Evolutionary conservation across 2,888 invertebrate genomes (phyloP).

Genomic region (Eremobia ochroleuca): DNA sequence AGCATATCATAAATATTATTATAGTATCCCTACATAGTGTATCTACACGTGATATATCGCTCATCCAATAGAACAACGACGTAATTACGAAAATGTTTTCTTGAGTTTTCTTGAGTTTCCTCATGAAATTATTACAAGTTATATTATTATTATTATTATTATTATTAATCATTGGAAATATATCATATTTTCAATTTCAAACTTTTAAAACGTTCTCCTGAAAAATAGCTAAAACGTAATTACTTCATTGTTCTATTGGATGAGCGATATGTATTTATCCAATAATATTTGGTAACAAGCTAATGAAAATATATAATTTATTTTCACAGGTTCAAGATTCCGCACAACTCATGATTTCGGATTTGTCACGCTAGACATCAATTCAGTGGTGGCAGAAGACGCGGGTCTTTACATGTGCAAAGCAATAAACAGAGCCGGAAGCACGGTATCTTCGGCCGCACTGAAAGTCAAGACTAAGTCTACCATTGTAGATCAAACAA

Average conservation of each 20-base stretch:
- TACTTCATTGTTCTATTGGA: too few species aligned
- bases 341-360: constrained; percentile 98
- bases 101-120: too few species aligned
- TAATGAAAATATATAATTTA: neutral
- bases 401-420: constrained; percentile 98
- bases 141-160: too few species aligned
- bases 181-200: too few species aligned
- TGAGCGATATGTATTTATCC: neutral
- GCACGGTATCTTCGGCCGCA: constrained; percentile 97
- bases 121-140: too few species aligned
- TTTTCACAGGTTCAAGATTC: constrained; percentile 94
- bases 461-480: constrained; percentile 96
- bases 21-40: neutral
- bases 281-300: neutral
- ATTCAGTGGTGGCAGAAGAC: constrained; percentile 96
- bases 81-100: too few species aligned
- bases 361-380: constrained; percentile 97
- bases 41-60: neutral
- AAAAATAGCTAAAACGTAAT: too few species aligned
- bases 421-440: constrained; percentile 98
- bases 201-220: too few species aligned
- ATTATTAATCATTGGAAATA: too few species aligned
- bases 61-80: too few species aligned
- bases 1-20: constrained; percentile 61
- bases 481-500: constrained; percentile 95